Percentiles rank a stretch among this genome's conserved stretches.
Conservation (phyloP, 2,113 vertebrate species). For the Eidolon helvum region DNA sequence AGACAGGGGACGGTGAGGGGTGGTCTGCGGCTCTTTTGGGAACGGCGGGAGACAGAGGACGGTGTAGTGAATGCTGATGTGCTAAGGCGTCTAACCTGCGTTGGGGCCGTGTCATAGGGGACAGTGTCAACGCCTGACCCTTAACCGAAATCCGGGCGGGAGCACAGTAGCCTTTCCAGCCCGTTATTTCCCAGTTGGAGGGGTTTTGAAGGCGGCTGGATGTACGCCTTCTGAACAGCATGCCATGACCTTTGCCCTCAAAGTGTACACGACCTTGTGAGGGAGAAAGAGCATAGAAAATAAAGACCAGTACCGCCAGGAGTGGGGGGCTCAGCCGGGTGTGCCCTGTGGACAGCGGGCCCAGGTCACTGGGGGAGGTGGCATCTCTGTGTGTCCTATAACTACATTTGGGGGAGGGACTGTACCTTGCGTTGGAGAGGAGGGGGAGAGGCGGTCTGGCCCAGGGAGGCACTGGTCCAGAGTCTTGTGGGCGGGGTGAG, state of each 20-base stretch:
- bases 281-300: background rate
- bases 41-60: background rate
- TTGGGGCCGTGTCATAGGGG: background rate
- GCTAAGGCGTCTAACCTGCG: background rate
- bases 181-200: background rate
- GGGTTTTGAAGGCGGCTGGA: accelerated
- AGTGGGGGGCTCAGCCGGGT: background rate
- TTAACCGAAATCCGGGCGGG: accelerated
- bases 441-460: no score
- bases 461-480: background rate
- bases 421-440: background rate
- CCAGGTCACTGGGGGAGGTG: background rate
- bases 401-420: no score
- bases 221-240: accelerated
- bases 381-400: background rate
- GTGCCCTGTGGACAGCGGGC: background rate
- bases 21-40: background rate
- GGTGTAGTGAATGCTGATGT: background rate
- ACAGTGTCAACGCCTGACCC: accelerated
- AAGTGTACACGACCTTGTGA: background rate
- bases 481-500: background rate
- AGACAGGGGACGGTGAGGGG: background rate
- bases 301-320: background rate
- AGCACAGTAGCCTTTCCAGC: accelerated
- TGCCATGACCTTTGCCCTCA: background rate